phyloP scores from a whole-genome alignment of 2,888 invertebrate species.

The Thereva unica region DNA sequence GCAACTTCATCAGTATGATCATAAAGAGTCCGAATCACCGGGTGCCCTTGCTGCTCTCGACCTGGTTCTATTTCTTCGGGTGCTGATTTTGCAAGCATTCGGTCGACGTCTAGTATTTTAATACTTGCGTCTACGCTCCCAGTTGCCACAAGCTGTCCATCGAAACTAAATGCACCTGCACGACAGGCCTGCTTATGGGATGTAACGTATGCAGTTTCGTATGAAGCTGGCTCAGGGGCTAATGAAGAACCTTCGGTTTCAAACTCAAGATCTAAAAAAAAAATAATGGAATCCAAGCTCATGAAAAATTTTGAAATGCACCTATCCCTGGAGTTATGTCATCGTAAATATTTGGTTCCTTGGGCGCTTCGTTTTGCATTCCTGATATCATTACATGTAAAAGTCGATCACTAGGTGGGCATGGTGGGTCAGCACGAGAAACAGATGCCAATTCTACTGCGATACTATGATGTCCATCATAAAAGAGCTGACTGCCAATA shows the following conservation, averaged over 20 bases:
- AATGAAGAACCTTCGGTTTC: conserved; percentile 92
- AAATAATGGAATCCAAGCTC: conserved; percentile 9
- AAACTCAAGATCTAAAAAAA: conserved; percentile 80
- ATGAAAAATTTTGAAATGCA: not conserved
- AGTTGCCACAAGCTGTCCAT: conserved; percentile 95
- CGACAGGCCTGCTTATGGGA: conserved; percentile 96
- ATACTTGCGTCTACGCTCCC: conserved; percentile 98
- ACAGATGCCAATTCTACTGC: conserved; percentile 82
- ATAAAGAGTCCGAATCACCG: conserved; percentile 91
- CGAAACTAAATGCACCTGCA: conserved; percentile 92
- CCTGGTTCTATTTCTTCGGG: conserved; percentile 84
- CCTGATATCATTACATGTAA: conserved; percentile 85
- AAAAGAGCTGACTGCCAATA: conserved; percentile 84
- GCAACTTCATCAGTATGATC: conserved; percentile 98
- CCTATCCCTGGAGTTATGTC: conserved; percentile 55
- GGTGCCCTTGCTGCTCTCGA: conserved; percentile 91
- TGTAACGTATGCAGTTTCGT: conserved; percentile 98
- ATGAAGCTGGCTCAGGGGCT: conserved; percentile 95
- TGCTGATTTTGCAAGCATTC: conserved; percentile 98
- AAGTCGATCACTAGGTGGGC: conserved; percentile 93
- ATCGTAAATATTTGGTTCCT: conserved; percentile 60
- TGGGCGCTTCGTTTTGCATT: conserved; percentile 79
- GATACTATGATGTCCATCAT: conserved; percentile 94
- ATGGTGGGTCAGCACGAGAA: conserved; percentile 89
- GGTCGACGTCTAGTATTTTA: conserved; percentile 97